phyloP scores from a whole-genome alignment of 1,140 invertebrate genomes.

The Calosoma granatense region DNA sequence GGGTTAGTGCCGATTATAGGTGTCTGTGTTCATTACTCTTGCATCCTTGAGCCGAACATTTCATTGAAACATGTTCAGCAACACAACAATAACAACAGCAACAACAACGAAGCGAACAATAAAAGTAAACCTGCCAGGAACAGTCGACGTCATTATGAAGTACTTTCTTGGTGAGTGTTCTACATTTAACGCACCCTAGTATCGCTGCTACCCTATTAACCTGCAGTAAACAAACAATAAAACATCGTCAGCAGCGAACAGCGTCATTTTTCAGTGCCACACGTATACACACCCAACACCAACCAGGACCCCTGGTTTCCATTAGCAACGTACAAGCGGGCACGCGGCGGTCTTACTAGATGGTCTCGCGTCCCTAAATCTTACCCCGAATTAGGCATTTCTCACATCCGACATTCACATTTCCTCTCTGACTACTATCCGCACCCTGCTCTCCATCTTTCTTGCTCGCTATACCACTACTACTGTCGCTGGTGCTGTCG shows the following conservation, averaged over 20 bases:
- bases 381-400: not conserved
- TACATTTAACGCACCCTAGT: not conserved
- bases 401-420: not conserved
- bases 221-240: conserved; percentile 5
- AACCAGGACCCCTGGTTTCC: not conserved
- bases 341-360: too few species aligned
- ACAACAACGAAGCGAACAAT: not conserved
- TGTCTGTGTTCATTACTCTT: not conserved
- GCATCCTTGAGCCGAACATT: not conserved
- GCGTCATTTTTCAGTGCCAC: not conserved
- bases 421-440: too few species aligned
- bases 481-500: too few species aligned
- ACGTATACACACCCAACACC: not conserved
- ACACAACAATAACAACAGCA: not conserved
- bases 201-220: not conserved
- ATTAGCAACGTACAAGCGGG: not conserved
- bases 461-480: too few species aligned
- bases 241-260: not conserved
- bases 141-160: not conserved
- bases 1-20: too few species aligned
- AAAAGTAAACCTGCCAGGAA: not conserved
- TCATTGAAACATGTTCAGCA: not conserved
- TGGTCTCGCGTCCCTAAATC: not conserved
- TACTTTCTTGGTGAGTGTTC: conserved; percentile 2
- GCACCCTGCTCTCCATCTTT: too few species aligned